A percentile compares a stretch with the other conserved stretches of the same genome.
These are phyloP conservation scores for Platyura marginata DNA, from an alignment of 1,140 invertebrate genomes.

Conservation along the genomic window DNA sequence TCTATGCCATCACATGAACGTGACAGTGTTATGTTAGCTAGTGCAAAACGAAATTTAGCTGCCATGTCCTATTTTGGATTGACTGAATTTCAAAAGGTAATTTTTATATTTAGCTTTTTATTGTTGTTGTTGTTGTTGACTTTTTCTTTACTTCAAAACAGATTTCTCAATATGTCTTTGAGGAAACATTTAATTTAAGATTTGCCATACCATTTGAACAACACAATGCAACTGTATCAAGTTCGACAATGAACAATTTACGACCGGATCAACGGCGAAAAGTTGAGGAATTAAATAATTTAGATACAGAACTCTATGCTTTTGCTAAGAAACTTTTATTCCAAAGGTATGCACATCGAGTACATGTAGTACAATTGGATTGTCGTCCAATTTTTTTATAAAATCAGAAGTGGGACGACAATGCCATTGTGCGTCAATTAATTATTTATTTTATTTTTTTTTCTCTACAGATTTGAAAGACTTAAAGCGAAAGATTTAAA, in stretches of 20 bases:
- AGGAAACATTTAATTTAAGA: slow-evolving; percentile 87
- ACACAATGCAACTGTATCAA: slow-evolving; percentile 74
- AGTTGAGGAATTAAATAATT: slow-evolving; percentile 63
- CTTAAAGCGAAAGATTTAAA: slow-evolving; percentile 59
- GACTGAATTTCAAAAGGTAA: slow-evolving; percentile 82
- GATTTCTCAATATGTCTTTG: slow-evolving; percentile 91
- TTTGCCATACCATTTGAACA: slow-evolving; percentile 79
- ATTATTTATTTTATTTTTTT: background rate
- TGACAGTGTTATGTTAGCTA: slow-evolving; percentile 70
- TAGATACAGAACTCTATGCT: slow-evolving; percentile 87
- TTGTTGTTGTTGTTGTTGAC: background rate
- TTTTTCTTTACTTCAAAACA: slow-evolving; percentile 20
- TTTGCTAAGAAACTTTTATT: slow-evolving; percentile 83
- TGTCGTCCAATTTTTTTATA: background rate
- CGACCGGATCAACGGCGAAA: slow-evolving; percentile 48
- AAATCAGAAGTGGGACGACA: too few relatives aligned
- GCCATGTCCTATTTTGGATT: slow-evolving; percentile 95
- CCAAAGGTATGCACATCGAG: slow-evolving; percentile 32
- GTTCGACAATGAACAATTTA: slow-evolving; percentile 52
- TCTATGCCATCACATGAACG: slow-evolving; percentile 47
- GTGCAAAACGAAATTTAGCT: slow-evolving; percentile 86
- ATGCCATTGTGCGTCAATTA: too few relatives aligned
- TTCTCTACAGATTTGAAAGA: slow-evolving; percentile 45
- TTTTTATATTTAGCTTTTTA: background rate
- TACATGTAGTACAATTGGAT: too few relatives aligned